Evolutionary conservation across 2,113 vertebrate genomes (phyloP).

Genomic region (Trematomus loennbergii): DNA sequence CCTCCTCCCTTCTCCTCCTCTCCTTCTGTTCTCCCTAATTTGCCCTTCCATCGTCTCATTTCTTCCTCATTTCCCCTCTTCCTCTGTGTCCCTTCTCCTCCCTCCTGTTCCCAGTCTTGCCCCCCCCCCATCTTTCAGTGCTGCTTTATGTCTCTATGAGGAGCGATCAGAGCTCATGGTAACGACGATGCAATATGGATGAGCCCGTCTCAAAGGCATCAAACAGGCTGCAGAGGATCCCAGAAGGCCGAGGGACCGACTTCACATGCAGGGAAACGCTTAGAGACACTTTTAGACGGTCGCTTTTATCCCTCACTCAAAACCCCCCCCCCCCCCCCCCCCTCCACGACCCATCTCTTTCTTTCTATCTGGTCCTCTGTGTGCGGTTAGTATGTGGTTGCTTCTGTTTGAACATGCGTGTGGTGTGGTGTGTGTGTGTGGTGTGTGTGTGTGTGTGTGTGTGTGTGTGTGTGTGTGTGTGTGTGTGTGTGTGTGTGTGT

Average conservation of each 20-base stretch:
- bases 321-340: no score
- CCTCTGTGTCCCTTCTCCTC: constrained; percentile 1
- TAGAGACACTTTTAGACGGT: constrained; percentile 48
- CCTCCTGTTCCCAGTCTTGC: no score
- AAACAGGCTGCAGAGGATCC: constrained; percentile 52
- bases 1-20: background rate
- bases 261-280: constrained; percentile 63
- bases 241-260: constrained; percentile 62
- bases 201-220: constrained; percentile 73
- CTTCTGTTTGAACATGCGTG: constrained; percentile 35
- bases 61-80: no score
- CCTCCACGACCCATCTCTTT: background rate
- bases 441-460: no score
- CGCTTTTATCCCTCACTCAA: constrained; percentile 43
- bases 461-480: no score
- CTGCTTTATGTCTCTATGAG: constrained; percentile 54
- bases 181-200: constrained; percentile 78
- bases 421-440: no score
- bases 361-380: constrained; percentile 36
- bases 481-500: no score
- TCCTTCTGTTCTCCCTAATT: background rate
- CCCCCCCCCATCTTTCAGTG: background rate
- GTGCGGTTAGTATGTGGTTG: constrained; percentile 38
- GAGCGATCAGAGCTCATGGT: constrained; percentile 67
- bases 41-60: background rate